phyloP scores from a whole-genome alignment of 2,888 invertebrate genomes.

The Andrena hattorfiana region DNA sequence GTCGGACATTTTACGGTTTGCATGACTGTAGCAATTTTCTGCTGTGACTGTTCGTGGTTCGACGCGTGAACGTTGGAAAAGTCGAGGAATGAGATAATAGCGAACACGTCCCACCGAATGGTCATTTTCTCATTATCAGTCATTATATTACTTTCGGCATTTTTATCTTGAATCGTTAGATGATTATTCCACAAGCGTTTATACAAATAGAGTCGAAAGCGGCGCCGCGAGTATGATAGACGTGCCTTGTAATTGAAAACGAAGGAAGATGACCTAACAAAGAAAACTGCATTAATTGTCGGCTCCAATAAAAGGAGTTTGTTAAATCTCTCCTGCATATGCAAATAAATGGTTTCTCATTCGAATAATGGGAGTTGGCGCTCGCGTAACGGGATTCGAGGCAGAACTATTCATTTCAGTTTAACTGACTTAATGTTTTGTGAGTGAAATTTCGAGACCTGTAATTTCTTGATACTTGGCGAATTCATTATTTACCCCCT shows the following conservation, averaged over 20 bases:
- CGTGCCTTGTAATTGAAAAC: neutral
- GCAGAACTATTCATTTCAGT: too few relatives aligned
- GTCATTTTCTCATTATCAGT: constrained; percentile 40
- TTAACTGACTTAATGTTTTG: too few relatives aligned
- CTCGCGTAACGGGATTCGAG: too few relatives aligned
- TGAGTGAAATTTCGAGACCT: too few relatives aligned
- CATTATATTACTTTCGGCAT: constrained; percentile 31
- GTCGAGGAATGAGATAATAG: constrained; percentile 25
- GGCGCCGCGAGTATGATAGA: neutral
- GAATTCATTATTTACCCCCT: too few relatives aligned
- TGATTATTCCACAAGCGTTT: neutral
- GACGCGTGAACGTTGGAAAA: constrained; percentile 23
- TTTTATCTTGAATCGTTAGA: neutral
- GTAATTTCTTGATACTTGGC: too few relatives aligned
- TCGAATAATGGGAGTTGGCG: too few relatives aligned
- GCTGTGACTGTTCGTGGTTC: neutral
- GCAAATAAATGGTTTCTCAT: too few relatives aligned
- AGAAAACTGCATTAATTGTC: too few relatives aligned
- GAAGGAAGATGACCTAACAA: too few relatives aligned
- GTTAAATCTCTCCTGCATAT: too few relatives aligned
- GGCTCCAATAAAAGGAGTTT: too few relatives aligned
- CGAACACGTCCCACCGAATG: constrained; percentile 5
- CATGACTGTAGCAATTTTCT: constrained; percentile 24
- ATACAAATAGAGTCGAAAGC: neutral
- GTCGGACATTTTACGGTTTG: constrained; percentile 11